Evolutionary conservation across 1,140 invertebrate species (phyloP).

Genomic region (Oedothorax gibbosus): DNA sequence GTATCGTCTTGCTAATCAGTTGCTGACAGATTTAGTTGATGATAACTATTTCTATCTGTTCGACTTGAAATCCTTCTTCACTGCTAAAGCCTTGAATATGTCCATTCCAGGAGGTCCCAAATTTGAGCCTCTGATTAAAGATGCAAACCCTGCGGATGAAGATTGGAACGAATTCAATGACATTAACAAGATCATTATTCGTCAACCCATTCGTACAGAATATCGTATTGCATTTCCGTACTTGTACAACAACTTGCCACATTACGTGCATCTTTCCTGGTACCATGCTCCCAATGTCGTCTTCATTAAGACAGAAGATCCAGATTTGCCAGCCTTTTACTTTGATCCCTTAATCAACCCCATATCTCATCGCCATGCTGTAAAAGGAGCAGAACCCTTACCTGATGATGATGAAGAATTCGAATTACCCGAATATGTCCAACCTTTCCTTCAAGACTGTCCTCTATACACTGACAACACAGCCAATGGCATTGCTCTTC

Average conservation of each 20-base stretch:
- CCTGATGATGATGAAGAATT: constrained; percentile 92
- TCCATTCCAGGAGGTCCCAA: constrained; percentile 99
- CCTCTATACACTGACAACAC: constrained; percentile 98
- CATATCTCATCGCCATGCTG: constrained; percentile 93
- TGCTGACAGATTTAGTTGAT: constrained; percentile 98
- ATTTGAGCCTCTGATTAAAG: constrained; percentile 99
- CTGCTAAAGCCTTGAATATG: constrained; percentile 99
- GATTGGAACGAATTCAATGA: constrained; percentile 99
- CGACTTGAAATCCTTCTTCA: constrained; percentile 99
- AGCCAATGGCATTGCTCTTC: constrained; percentile 97
- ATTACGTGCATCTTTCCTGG: constrained; percentile 91
- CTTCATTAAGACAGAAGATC: constrained; percentile 99
- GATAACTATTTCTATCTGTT: constrained; percentile 99
- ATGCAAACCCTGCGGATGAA: constrained; percentile 96
- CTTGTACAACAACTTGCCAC: constrained; percentile 98
- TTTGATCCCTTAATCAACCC: constrained; percentile 99
- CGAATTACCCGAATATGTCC: constrained; percentile 87
- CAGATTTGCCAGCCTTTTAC: constrained; percentile 99
- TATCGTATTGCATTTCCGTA: constrained; percentile 99
- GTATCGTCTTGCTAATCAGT: constrained; percentile 96
- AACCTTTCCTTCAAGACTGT: constrained; percentile 93
- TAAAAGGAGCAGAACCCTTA: constrained; percentile 81
- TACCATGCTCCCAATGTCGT: constrained; percentile 99
- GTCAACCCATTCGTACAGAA: constrained; percentile 98
- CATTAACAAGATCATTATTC: constrained; percentile 99